Evolutionary conservation across 2,797 vertebrate species (phyloP), one percentile per base, ranked within the genome.

Genomic region (Gambelia wislizenii): DNA sequence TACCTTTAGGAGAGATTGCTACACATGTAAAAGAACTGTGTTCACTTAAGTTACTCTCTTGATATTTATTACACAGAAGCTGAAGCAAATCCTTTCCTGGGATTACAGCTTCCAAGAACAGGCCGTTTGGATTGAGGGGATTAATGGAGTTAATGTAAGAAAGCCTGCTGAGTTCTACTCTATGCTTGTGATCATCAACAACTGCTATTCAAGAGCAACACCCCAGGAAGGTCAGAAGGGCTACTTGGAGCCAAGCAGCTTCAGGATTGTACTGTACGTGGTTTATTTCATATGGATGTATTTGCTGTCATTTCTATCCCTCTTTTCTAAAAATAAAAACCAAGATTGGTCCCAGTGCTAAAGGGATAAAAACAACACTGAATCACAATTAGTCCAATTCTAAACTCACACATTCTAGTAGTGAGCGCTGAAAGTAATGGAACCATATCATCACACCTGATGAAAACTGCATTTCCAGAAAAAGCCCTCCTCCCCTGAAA

Each of bases 111-210:
- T 54, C n/a, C 30, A 83, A 86, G 47, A 22, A 47, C 25, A 52
- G 89, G 59, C 42, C 33, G n/a, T 86, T 79, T 42, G 78, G 67
- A 83, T 86, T 86, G 52, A 93, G 90, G 81, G 91, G 89, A 84
- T 91, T 81, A 92, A 87, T 85, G 92, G 75, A 92, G 87, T 33
- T 84, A 27, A 39, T 22, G 27, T 12, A 83, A 67, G 84, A 90
- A 91, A 93, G 75, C 4, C 69, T 0, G 0, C 27, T 67, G 75
- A 6, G n/a, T 83, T 30, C 82, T 54, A 87, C 52, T 89, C 78
- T 54, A n/a, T 74, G 77, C 20, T 85, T 92, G 88, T 88, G 52
- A 52, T 91, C 79, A 9, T 78, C 59, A 33, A 30, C 86, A 72
- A 89, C 44, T 56, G 6, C 9, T n/a, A 84, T 64, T 70, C 64